Conservation (phyloP, 2,797 vertebrate species). For the Denticeps clupeoides region DNA sequence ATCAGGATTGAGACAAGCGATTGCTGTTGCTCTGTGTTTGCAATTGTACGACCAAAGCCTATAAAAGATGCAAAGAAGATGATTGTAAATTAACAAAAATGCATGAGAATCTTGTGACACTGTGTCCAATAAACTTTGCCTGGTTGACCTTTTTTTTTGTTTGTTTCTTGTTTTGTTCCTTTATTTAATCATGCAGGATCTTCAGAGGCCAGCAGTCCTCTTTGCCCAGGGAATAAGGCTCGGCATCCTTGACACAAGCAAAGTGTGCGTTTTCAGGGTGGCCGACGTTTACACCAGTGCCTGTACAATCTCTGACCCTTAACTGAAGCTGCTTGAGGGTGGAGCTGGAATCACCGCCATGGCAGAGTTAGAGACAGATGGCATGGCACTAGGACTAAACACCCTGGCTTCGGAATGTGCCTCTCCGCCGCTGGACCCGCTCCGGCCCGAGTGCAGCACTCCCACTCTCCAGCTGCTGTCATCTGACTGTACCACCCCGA, state of each 20-base stretch:
- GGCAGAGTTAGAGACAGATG: constrained; percentile 60
- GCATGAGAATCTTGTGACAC: too few relatives aligned
- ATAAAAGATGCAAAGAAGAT: too few relatives aligned
- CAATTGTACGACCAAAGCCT: too few relatives aligned
- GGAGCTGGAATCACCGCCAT: constrained; percentile 35
- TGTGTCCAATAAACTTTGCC: background rate
- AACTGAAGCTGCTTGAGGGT: constrained; percentile 3
- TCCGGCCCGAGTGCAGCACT: constrained; percentile 26
- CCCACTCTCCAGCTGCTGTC: constrained; percentile 48
- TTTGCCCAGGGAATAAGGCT: constrained; percentile 21
- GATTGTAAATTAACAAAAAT: too few relatives aligned
- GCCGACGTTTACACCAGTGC: constrained; percentile 11
- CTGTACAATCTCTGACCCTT: constrained; percentile 1
- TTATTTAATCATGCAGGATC: constrained; percentile 11
- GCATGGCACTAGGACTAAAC: constrained; percentile 44
- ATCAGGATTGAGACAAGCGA: too few relatives aligned
- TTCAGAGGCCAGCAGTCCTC: constrained; percentile 16
- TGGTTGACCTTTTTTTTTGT: too few relatives aligned
- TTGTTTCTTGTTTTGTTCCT: background rate
- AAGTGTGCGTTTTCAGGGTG: constrained; percentile 7
- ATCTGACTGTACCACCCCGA: constrained; percentile 50
- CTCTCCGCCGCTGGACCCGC: constrained; percentile 47
- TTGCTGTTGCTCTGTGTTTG: too few relatives aligned
- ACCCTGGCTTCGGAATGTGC: constrained; percentile 43
- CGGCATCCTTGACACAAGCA: background rate